Base-by-base conservation (phyloP, 1,140 invertebrate species). In the Maconellicoccus hirsutus region DNA sequence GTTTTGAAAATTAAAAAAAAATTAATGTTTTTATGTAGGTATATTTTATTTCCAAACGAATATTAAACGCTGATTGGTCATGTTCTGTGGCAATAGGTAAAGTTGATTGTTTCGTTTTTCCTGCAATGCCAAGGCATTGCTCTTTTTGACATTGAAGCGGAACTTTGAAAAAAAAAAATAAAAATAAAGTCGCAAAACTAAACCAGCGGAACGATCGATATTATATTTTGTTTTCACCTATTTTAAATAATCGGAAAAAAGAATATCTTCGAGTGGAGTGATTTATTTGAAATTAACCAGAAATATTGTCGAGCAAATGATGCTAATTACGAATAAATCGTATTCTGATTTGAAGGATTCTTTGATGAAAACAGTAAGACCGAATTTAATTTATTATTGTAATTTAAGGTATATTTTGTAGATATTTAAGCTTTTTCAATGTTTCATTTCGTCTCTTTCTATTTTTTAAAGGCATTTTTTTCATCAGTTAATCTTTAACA, bases 301-400 rank as follows among this genome's bases (percentile, higher is more conserved):
- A 52, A 14, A 16, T 52, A 16, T 52, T 16, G 42, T 52, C n/a
- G 42, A 52, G 3, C 42, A 52, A 66, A 66, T 66, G 61, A 66
- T 66, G 61, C 16, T 66, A 23, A 66, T 66, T 16, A 66, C 61
- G 10, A 66, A 66, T 26, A 66, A 66, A 66, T 66, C 61, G 8
- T 66, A 66, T 66, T 66, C 61, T 8, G 61, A 66, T 25, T 66
- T 66, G 61, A 66, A 66, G 25, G 61, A 66, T 66, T 66, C 61
- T 10, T 66, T 66, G 61, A 66, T 66, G 61, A 66, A 66, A 66
- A 66, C 61, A 12, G 61, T 66, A 66, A 66, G 61, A 52, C n/a
- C 29, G n/a, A 52, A 52, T 52, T 52, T 52, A 3, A 3, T 52
- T 52, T 52, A 52, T 52, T 16, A 52, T n/a, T n/a, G 42, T 52